Conservation (phyloP, 2,888 invertebrate genomes). For the Sympetrum striolatum region DNA sequence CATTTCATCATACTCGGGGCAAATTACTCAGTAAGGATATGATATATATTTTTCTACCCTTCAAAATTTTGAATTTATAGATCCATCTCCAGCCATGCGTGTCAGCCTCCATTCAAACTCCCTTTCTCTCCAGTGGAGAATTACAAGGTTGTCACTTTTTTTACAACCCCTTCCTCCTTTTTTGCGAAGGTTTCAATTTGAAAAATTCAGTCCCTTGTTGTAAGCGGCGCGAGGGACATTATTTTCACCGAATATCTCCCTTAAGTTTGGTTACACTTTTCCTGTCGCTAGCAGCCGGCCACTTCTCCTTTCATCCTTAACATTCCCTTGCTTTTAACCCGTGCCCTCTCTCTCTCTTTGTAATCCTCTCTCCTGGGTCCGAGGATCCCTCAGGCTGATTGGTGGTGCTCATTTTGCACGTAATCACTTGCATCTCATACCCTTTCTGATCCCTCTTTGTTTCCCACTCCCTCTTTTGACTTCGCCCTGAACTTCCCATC, state of each 20-base stretch:
- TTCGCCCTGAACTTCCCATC: neutral
- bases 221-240: neutral
- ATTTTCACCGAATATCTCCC: neutral
- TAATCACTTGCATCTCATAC: constrained; percentile 29
- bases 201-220: neutral
- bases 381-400: constrained; percentile 3
- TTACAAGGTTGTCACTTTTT: neutral
- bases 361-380: neutral
- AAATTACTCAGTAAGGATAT: neutral
- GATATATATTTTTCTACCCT: neutral
- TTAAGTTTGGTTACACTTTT: neutral
- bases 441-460: neutral
- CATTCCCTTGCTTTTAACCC: neutral
- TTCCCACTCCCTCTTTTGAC: neutral
- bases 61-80: neutral
- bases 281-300: neutral
- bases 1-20: neutral
- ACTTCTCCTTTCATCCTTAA: constrained; percentile 5
- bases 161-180: neutral
- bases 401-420: constrained; percentile 31
- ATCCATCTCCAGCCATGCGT: neutral
- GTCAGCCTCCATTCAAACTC: neutral
- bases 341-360: neutral
- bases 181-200: neutral
- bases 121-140: neutral